Conservation (phyloP, 2,113 vertebrate species). For the Nansenia antarctica region DNA sequence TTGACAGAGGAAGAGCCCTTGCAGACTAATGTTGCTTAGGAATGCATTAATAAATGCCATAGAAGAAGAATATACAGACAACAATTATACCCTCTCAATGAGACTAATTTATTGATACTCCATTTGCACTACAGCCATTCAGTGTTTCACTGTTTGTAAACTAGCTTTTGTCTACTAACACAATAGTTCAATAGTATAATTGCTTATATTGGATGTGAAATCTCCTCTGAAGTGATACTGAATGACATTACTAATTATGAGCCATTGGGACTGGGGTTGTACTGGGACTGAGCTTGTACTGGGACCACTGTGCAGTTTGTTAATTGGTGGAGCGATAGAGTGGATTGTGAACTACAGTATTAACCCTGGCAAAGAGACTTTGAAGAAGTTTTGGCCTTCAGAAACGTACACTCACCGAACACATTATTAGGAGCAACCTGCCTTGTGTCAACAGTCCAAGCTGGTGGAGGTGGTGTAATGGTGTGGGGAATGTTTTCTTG, state of each 20-base stretch:
- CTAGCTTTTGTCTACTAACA: neutral
- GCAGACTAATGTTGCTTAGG: constrained; percentile 12
- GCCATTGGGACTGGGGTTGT: neutral
- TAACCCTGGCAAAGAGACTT: neutral
- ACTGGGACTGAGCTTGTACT: neutral
- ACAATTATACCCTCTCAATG: neutral
- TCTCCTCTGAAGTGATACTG: neutral
- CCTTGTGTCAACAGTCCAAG: too few relatives aligned
- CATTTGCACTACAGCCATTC: neutral
- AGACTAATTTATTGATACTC: neutral
- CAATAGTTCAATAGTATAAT: neutral
- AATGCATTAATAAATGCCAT: constrained; percentile 7
- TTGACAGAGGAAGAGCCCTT: constrained; percentile 16
- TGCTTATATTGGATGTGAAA: neutral
- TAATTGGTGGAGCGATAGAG: constrained; percentile 14
- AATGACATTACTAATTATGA: neutral
- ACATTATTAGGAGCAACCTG: too few relatives aligned
- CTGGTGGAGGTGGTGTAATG: too few relatives aligned
- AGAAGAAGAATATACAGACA: neutral
- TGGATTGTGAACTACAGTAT: neutral
- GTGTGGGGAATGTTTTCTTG: too few relatives aligned
- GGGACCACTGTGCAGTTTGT: constrained; percentile 1
- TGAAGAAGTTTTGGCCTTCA: too few relatives aligned
- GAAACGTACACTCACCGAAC: too few relatives aligned
- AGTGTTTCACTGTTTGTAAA: neutral